Evolutionary conservation across 2,113 vertebrate species (phyloP), one percentile per base, ranked within the genome.

Genomic region (Dromaius novaehollandiae): DNA sequence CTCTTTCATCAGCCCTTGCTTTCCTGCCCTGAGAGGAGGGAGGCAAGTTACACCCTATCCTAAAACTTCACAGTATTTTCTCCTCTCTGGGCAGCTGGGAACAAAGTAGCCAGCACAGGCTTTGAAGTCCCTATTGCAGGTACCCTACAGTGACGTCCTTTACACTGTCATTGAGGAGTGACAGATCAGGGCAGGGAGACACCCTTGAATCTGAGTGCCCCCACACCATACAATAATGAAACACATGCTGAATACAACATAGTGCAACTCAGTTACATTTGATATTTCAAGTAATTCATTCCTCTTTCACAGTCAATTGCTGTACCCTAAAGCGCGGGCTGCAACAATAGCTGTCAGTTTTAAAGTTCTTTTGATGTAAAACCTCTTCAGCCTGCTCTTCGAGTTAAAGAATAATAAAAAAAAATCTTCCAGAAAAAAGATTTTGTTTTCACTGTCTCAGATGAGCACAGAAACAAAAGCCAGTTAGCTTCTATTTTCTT

Each of bases 321-420:
- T 70, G 60, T 90, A 88, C 70, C 55, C 40, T 28, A 10, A 90
- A 95, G 89, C 30, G 64, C 91, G 22, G 71, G 71, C 32, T 94
- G 53, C 4, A 16, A 86, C 71, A 96, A 91, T n/a, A 86, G 36
- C 88, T 95, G 96, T 90, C 88, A 78, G 58, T 46, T 93, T 93
- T 58, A 28, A 85, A 82, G 91, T 34, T 91, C 61, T 88, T 73
- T 51, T 82, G 28, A 89, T 7, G 18, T 68, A 71, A 95, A 90
- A 91, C 0, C 7, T 79, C 77, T 38, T 53, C 48, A 91, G 76
- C 6, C 2, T 40, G 30, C 36, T 44, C 20, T 17, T 17, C 22
- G 17, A 92, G 60, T 50, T 50, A 42, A 71, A 51, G 53, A 38
- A 50, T 38, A 38, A 38, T 38, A 26, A 46, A 9, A 64, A 25